Percentiles rank a stretch among this genome's conserved stretches.
phyloP scores from a whole-genome alignment of 2,113 vertebrate species.

The Todiramphus chloris region DNA sequence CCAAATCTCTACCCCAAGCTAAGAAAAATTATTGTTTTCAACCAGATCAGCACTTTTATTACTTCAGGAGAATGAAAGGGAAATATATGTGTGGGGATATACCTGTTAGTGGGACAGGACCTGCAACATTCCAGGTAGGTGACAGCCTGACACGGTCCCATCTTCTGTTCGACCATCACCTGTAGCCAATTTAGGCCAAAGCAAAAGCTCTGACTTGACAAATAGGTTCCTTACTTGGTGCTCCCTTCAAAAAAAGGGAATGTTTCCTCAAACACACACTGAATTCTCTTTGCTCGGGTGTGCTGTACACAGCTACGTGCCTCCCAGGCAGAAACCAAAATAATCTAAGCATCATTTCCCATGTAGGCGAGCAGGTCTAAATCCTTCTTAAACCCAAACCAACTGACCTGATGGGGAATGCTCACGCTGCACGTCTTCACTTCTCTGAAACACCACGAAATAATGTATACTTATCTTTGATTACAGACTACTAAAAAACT shows the following conservation, averaged over 20 bases:
- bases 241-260: background rate
- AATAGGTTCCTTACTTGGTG: background rate
- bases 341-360: background rate
- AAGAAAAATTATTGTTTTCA: background rate
- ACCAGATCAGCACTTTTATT: background rate
- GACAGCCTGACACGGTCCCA: background rate
- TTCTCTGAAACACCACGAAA: slow-evolving; percentile 54
- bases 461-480: slow-evolving; percentile 61
- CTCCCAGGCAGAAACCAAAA: background rate
- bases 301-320: background rate
- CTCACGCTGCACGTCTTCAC: background rate
- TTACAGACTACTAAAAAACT: slow-evolving; percentile 45
- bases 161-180: background rate
- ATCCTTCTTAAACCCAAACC: background rate
- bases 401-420: background rate
- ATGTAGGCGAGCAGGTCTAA: background rate
- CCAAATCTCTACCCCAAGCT: background rate
- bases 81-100: fast-evolving
- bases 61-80: background rate
- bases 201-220: background rate
- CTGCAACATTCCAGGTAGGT: background rate
- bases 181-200: background rate
- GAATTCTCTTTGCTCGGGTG: background rate
- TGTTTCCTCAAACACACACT: fast-evolving
- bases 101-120: background rate